A percentile compares a stretch with the other conserved stretches of the same genome.
These are phyloP conservation scores for Drosophila differens DNA, from an alignment of 2,888 invertebrate genomes.

Conservation along the genomic window DNA sequence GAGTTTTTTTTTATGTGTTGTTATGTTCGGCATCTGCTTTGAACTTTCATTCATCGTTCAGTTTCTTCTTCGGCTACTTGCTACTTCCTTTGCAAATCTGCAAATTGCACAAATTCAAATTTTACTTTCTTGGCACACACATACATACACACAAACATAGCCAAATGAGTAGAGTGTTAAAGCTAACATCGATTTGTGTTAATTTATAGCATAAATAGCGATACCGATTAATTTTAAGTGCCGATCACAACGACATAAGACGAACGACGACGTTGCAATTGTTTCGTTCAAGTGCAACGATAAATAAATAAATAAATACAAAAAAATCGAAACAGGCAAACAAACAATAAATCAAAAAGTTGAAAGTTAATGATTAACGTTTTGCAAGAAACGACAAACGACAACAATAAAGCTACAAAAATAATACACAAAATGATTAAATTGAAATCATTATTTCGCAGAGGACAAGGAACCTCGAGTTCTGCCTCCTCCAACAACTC, in stretches of 20 bases:
- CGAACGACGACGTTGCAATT: conserved; percentile 44
- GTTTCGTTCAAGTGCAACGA: conserved; percentile 25
- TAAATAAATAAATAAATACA: conserved; percentile 30
- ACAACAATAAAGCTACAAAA: conserved; percentile 19
- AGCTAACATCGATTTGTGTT: conserved; percentile 38
- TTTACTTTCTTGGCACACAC: conserved; percentile 46
- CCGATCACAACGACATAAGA: conserved; percentile 46
- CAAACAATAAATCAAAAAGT: conserved; percentile 9
- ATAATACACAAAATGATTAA: conserved; percentile 90
- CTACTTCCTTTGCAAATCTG: conserved; percentile 45
- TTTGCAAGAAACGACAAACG: conserved; percentile 48
- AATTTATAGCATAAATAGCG: conserved; percentile 41
- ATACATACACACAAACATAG: not conserved
- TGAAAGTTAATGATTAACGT: conserved; percentile 71
- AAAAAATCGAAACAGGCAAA: conserved; percentile 2
- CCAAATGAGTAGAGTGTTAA: conserved; percentile 28
- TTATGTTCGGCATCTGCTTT: conserved; percentile 63
- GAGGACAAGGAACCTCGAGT: conserved; percentile 89
- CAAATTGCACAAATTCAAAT: conserved; percentile 50
- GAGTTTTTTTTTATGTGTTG: conserved; percentile 23
- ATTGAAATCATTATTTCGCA: conserved; percentile 96
- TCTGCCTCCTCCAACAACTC: conserved; percentile 80
- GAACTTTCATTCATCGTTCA: conserved; percentile 62
- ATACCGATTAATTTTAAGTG: conserved; percentile 48
- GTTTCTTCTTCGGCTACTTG: conserved; percentile 22